Evolutionary conservation across 2,113 vertebrate species (phyloP).

Genomic region (Megaleporinus macrocephalus): DNA sequence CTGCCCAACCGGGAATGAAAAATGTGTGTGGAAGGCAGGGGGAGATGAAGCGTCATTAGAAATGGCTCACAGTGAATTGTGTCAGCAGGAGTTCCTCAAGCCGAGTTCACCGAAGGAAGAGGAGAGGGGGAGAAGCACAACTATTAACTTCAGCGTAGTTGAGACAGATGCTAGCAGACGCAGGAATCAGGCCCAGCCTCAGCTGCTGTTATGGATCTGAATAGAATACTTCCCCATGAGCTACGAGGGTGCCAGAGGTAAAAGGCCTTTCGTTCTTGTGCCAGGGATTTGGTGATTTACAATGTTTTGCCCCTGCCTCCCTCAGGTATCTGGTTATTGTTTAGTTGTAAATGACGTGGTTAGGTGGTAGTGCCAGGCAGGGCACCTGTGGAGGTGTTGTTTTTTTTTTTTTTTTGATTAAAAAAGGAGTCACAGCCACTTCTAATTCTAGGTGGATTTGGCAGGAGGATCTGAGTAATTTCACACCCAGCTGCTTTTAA

Average conservation of each 20-base stretch:
- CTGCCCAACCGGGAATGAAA: slow-evolving; percentile 45
- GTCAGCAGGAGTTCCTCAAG: slow-evolving; percentile 27
- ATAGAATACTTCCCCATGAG: slow-evolving; percentile 13
- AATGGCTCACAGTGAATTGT: slow-evolving; percentile 40
- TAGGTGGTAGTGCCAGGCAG: slow-evolving; percentile 44
- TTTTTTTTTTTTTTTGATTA: slow-evolving; percentile 24
- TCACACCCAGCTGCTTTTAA: slow-evolving; percentile 73
- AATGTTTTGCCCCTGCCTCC: slow-evolving; percentile 26
- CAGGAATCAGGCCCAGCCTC: slow-evolving; percentile 19
- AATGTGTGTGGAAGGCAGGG: slow-evolving; percentile 14
- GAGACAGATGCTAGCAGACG: slow-evolving; percentile 23
- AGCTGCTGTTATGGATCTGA: slow-evolving; percentile 11
- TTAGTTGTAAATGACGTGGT: slow-evolving; percentile 42
- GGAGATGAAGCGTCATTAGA: slow-evolving; percentile 38
- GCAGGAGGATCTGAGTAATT: slow-evolving; percentile 65
- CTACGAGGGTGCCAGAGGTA: slow-evolving; percentile 16
- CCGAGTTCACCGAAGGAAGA: background rate
- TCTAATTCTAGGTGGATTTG: slow-evolving; percentile 66
- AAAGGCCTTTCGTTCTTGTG: slow-evolving; percentile 20
- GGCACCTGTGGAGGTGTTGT: background rate
- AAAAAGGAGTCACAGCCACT: slow-evolving; percentile 64
- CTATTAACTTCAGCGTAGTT: slow-evolving; percentile 36
- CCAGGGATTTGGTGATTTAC: slow-evolving; percentile 22
- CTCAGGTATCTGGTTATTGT: slow-evolving; percentile 16
- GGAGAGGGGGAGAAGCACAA: slow-evolving; percentile 4